phyloP scores from a whole-genome alignment of 2,113 vertebrate species.

The Leucosticte australis region DNA sequence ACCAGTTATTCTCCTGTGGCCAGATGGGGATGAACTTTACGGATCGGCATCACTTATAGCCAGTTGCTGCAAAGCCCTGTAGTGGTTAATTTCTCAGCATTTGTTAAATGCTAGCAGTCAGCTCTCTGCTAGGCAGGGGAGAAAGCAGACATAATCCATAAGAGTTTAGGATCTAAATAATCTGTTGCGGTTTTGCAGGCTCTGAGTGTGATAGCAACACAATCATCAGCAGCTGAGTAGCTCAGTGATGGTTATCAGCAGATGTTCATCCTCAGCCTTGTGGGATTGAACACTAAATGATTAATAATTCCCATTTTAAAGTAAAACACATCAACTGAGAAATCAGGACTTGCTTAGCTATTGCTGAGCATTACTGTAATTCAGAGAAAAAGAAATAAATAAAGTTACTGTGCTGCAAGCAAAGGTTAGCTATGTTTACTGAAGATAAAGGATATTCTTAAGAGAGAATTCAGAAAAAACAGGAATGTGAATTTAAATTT shows the following conservation, averaged over 20 bases:
- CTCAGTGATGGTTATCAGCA: slow-evolving; percentile 28
- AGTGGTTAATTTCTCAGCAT: neutral
- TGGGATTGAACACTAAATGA: slow-evolving; percentile 5
- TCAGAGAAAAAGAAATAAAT: neutral
- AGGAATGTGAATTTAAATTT: neutral
- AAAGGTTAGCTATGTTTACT: neutral
- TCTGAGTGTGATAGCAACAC: neutral
- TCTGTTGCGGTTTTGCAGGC: slow-evolving; percentile 30
- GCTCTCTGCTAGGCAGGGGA: neutral
- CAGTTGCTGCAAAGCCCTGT: neutral
- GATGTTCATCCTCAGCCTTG: slow-evolving; percentile 16
- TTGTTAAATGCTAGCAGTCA: neutral
- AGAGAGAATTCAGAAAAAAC: neutral
- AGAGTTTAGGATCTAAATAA: slow-evolving; percentile 24
- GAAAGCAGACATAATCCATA: slow-evolving; percentile 6
- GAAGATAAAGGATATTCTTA: neutral
- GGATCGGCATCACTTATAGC: neutral
- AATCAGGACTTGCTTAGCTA: slow-evolving; percentile 15
- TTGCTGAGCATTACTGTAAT: neutral
- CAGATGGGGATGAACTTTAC: neutral
- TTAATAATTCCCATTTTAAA: slow-evolving; percentile 42
- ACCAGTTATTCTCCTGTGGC: neutral
- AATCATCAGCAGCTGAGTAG: slow-evolving; percentile 25
- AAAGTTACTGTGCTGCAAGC: neutral
- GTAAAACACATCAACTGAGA: slow-evolving; percentile 16